Percentiles rank a stretch among this genome's conserved stretches.
Conservation (phyloP, 1,140 invertebrate genomes). For the Procambarus virginalis region DNA sequence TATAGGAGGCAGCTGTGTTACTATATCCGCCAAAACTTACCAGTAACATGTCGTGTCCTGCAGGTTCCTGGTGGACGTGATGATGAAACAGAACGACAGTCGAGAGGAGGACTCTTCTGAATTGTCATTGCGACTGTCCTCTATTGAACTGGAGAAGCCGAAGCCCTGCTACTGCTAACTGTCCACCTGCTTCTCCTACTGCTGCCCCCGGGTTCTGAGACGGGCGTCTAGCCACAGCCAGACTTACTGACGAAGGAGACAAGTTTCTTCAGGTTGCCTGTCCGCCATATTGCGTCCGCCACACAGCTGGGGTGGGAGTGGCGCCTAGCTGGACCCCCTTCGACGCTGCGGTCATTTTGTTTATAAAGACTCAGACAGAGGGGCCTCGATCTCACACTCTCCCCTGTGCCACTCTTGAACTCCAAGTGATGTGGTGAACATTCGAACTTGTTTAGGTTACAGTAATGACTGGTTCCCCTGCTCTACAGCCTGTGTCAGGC, state of each 20-base stretch:
- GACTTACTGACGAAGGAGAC: neutral
- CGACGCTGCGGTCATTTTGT: too few species aligned
- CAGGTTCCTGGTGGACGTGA: conserved; percentile 73
- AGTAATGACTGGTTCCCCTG: too few species aligned
- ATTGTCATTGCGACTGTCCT: conserved; percentile 31
- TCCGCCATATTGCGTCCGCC: neutral
- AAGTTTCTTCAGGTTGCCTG: neutral
- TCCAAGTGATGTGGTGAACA: too few species aligned
- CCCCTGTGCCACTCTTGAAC: too few species aligned
- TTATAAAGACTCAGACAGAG: too few species aligned
- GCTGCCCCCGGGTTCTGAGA: neutral
- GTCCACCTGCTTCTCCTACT: neutral
- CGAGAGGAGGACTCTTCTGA: conserved; percentile 30
- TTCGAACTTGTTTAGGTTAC: too few species aligned
- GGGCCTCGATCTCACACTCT: too few species aligned
- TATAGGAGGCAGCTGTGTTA: too few species aligned
- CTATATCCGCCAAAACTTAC: too few species aligned
- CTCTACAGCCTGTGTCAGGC: too few species aligned
- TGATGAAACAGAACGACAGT: conserved; percentile 73
- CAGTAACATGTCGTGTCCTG: neutral
- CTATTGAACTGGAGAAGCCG: conserved; percentile 25
- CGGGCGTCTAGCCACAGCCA: neutral
- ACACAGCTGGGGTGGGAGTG: neutral
- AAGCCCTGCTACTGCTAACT: conserved; percentile 48
- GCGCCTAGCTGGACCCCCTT: neutral